phyloP scores from a whole-genome alignment of 2,113 vertebrate genomes.

The Oophaga pumilio region DNA sequence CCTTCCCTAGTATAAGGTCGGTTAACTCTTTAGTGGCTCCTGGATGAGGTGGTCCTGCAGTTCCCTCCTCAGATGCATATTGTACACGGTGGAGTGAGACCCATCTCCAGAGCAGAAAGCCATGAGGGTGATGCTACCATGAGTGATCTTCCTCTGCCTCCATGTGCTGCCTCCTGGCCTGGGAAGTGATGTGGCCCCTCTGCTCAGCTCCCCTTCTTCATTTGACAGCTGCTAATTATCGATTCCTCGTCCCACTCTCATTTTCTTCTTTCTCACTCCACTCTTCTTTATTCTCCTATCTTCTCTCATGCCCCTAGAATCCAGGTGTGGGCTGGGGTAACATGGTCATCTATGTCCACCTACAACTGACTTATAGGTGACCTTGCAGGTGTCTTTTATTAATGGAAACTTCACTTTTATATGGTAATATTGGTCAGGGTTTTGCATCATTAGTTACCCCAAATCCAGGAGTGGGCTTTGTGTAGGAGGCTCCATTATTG shows the following conservation, averaged over 20 bases:
- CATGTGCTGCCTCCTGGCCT: neutral
- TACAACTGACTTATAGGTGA: neutral
- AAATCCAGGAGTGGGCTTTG: too few species aligned
- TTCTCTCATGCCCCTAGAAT: too few species aligned
- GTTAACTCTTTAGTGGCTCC: too few species aligned
- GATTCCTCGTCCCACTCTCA: constrained; percentile 61
- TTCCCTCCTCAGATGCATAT: too few species aligned
- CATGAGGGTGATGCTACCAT: neutral
- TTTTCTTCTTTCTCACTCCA: constrained; percentile 62
- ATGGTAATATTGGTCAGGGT: too few species aligned
- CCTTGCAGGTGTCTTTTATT: neutral
- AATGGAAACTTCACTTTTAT: too few species aligned
- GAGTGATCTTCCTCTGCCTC: neutral
- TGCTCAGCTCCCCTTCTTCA: constrained; percentile 38
- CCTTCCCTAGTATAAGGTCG: neutral
- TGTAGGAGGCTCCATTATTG: too few species aligned
- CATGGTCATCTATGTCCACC: neutral
- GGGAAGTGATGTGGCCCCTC: neutral
- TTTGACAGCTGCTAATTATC: constrained; percentile 72
- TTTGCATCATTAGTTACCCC: too few species aligned
- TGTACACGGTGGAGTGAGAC: too few species aligned
- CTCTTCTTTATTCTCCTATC: constrained; percentile 20
- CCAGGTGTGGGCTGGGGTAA: neutral
- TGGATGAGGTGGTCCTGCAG: too few species aligned
- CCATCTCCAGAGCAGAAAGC: too few species aligned